A percentile compares a stretch with the other conserved stretches of the same genome.
These are phyloP conservation scores for Zaprionus taronus DNA, from an alignment of 1,140 invertebrate genomes.

Conservation along the genomic window DNA sequence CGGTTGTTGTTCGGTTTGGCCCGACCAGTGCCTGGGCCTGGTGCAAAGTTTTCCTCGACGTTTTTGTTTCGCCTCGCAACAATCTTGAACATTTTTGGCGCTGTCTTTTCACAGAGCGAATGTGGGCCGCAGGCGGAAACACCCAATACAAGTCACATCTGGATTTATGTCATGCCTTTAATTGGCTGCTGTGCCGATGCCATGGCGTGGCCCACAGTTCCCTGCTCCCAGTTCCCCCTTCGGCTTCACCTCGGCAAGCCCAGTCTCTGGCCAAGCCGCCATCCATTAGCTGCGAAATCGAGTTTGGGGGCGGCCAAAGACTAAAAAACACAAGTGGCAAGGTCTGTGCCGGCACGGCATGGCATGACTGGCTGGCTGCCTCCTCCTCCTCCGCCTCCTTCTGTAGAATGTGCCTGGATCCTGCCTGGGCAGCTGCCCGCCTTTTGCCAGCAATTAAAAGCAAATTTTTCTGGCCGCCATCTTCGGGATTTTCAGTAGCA, in stretches of 20 bases:
- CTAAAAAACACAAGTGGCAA: conserved; percentile 77
- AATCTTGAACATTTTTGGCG: conserved; percentile 78
- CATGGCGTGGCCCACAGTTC: conserved; percentile 5
- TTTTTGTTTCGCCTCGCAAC: conserved; percentile 74
- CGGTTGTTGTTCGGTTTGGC: conserved; percentile 18
- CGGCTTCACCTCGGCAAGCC: conserved; percentile 13
- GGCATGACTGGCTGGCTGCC: background rate
- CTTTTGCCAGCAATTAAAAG: conserved; percentile 71
- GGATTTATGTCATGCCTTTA: conserved; percentile 84
- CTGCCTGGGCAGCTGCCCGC: conserved; percentile 25
- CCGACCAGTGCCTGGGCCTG: conserved; percentile 7
- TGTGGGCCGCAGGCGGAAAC: conserved; percentile 84
- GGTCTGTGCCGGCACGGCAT: conserved; percentile 17
- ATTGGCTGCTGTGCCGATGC: conserved; percentile 82
- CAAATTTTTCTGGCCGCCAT: conserved; percentile 76
- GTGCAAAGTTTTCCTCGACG: conserved; percentile 52
- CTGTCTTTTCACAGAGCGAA: conserved; percentile 65
- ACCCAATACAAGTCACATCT: conserved; percentile 84
- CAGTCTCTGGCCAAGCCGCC: conserved; percentile 42
- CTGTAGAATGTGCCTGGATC: background rate
- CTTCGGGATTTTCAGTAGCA: conserved; percentile 73
- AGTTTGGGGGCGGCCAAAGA: conserved; percentile 58
- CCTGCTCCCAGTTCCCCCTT: background rate
- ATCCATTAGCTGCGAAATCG: conserved; percentile 81
- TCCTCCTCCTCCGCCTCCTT: background rate